phyloP scores from a whole-genome alignment of 2,797 vertebrate species.

The Decapterus maruadsi region DNA sequence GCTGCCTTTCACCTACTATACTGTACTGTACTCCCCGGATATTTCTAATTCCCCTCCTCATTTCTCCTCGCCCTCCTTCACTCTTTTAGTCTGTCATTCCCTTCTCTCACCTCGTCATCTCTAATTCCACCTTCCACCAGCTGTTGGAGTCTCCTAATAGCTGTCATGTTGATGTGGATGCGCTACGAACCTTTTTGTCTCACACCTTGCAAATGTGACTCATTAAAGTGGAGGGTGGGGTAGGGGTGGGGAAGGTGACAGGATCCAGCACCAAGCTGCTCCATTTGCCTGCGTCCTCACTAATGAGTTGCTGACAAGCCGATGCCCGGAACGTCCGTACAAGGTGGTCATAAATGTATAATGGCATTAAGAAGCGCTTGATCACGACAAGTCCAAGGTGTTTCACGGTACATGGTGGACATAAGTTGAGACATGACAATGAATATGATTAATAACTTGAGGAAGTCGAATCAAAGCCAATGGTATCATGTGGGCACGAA shows the following conservation, averaged over 20 bases:
- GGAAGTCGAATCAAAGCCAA: slow-evolving; percentile 40
- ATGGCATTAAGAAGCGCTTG: slow-evolving; percentile 64
- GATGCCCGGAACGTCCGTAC: slow-evolving; percentile 60
- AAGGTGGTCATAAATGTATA: slow-evolving; percentile 78
- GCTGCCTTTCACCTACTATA: slow-evolving; percentile 16
- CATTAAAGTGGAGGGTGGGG: slow-evolving; percentile 76
- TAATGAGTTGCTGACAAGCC: slow-evolving; percentile 75
- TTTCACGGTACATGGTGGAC: slow-evolving; percentile 69
- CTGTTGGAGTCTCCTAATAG: slow-evolving; percentile 79
- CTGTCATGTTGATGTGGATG: slow-evolving; percentile 74
- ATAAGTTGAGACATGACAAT: slow-evolving; percentile 61
- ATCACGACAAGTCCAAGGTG: slow-evolving; percentile 70
- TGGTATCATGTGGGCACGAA: slow-evolving; percentile 1
- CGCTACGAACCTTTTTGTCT: slow-evolving; percentile 67
- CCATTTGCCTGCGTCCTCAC: slow-evolving; percentile 50
- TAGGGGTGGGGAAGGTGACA: slow-evolving; percentile 64
- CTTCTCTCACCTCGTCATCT: slow-evolving; percentile 47
- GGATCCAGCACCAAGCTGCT: slow-evolving; percentile 62
- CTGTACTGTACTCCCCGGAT: slow-evolving; percentile 5
- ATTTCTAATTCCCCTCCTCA: slow-evolving; percentile 5
- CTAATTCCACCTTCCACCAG: slow-evolving; percentile 75
- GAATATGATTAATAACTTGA: slow-evolving; percentile 69
- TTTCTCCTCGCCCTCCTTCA: slow-evolving; percentile 19
- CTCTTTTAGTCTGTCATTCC: slow-evolving; percentile 56
- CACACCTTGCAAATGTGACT: slow-evolving; percentile 79